Percentiles rank a stretch among this genome's conserved stretches.
phyloP scores from a whole-genome alignment of 2,797 vertebrate genomes.

The Sebastes vulpes region DNA sequence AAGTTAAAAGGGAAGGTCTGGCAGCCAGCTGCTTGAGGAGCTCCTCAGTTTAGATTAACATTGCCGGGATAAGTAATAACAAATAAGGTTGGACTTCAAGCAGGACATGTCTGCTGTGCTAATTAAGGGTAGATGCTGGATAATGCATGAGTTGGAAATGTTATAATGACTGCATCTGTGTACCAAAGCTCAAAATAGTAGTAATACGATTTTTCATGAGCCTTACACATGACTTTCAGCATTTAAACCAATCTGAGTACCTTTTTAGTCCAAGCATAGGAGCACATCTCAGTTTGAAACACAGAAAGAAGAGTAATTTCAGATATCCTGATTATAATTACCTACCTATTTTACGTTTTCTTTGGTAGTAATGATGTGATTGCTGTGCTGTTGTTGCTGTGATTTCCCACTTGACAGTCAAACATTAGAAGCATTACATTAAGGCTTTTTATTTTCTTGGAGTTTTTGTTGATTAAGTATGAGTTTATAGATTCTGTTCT shows the following conservation, averaged over 20 bases:
- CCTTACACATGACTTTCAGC: neutral
- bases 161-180: neutral
- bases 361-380: neutral
- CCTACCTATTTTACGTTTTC: neutral
- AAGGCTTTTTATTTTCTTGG: neutral
- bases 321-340: neutral
- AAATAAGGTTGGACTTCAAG: constrained; percentile 19
- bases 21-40: neutral
- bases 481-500: neutral
- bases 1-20: constrained; percentile 11
- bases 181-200: neutral
- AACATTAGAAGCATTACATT: neutral
- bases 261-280: neutral
- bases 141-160: constrained; percentile 5
- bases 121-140: constrained; percentile 9
- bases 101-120: neutral
- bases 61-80: neutral
- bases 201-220: neutral
- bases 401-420: neutral
- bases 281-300: neutral
- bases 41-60: neutral
- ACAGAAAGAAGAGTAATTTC: neutral
- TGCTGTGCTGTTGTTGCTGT: neutral
- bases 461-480: neutral
- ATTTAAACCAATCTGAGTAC: neutral